Base-by-base conservation (phyloP, 2,113 vertebrate species). In the Trichomycterus rosablanca region DNA sequence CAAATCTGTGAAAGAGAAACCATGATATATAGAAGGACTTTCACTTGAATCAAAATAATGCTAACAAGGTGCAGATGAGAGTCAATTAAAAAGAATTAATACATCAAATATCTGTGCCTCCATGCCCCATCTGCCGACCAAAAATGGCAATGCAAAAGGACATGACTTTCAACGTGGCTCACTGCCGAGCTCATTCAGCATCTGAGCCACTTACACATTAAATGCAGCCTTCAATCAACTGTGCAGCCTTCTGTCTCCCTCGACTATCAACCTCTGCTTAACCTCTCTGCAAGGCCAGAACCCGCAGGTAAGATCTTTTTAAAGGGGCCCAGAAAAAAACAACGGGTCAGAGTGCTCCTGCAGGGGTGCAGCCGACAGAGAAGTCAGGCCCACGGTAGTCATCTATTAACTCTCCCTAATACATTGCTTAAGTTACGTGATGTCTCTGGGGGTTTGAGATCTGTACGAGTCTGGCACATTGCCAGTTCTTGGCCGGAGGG, bases 351-450 rank as follows among this genome's bases (percentile, higher is more conserved):
- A 46, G 26, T 18, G 12, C 7, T 44, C 20, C 55, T 67, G 39
- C 37, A 16, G 18, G 19, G 40, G 42, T 7, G 12, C 22, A 50
- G 53, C 7, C 44, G 23, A 37, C 7, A 16, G 48, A 44, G 35
- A 28, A 65, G 43, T n/a, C 5, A 1, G 23, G 15, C 16, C 18
- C 20, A 24, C 5, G 23, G 49, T 28, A 50, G 57, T 35, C 37
- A 44, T 54, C 52, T 57, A 57, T 57, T 57, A 44, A 5, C 44
- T 57, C 40, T 63, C 35, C 44, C 19, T 35, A 50, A 50, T 48
- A 56, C 26, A 9, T n/a, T 19, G 23, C 48, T 59, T 53, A 46
- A 50, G 20, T 40, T 49, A 43, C 37, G 52, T 51, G 52, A 56
- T 48, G 49, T 37, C 44, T 24, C 23, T 16, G 14, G 37, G 34